Evolutionary conservation across 2,113 vertebrate species (phyloP).

Genomic region (Channa argus): DNA sequence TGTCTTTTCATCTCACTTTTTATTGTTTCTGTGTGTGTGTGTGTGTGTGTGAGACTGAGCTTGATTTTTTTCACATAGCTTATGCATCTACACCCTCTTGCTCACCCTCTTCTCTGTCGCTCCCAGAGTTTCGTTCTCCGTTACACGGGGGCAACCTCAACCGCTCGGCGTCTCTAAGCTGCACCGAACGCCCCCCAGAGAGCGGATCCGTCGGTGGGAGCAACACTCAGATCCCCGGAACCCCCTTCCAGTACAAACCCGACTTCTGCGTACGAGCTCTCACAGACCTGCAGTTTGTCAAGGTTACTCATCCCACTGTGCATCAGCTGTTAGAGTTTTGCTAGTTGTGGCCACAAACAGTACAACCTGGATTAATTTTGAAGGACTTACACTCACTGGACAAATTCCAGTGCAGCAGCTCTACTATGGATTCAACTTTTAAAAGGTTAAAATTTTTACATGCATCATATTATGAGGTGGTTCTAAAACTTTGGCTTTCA

Average conservation of each 20-base stretch:
- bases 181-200: slow-evolving; percentile 86
- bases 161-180: slow-evolving; percentile 91
- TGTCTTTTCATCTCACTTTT: slow-evolving; percentile 5
- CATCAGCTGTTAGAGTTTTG: no score
- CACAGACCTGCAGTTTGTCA: slow-evolving; percentile 92
- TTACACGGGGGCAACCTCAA: slow-evolving; percentile 88
- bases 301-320: slow-evolving; percentile 78
- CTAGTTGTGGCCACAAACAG: no score
- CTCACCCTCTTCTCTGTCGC: slow-evolving; percentile 32
- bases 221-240: slow-evolving; percentile 85
- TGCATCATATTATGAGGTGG: no score
- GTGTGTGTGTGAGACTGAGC: neutral
- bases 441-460: no score
- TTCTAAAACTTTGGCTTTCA: no score
- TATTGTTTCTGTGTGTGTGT: slow-evolving; percentile 3
- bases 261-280: slow-evolving; percentile 95
- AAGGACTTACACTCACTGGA: no score
- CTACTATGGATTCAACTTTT: no score
- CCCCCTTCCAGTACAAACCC: slow-evolving; percentile 85
- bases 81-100: neutral
- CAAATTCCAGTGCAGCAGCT: no score
- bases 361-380: no score
- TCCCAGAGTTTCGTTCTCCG: slow-evolving; percentile 89
- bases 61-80: neutral
- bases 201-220: slow-evolving; percentile 81